These are phyloP conservation scores for Heliconius cydno DNA, from an alignment of 2,888 invertebrate species.

Conservation along the genomic window DNA sequence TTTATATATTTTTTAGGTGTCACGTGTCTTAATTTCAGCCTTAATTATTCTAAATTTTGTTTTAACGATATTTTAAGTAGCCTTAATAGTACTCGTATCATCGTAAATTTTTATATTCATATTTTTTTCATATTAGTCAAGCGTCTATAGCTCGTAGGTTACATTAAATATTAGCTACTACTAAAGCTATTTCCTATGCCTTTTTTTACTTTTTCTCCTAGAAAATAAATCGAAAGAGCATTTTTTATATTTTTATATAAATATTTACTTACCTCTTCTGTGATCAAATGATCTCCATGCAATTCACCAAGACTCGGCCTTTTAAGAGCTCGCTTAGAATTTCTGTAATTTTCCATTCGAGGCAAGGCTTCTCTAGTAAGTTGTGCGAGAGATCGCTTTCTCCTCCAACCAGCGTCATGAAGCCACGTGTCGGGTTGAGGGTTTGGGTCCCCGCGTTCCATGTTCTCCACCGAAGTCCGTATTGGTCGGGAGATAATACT, in stretches of 20 bases:
- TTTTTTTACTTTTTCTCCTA: too few species aligned
- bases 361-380: conserved; percentile 91
- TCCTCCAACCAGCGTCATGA: conserved; percentile 75
- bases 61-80: conserved; percentile 62
- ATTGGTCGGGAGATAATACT: conserved; percentile 74
- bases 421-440: conserved; percentile 73
- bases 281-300: conserved; percentile 85
- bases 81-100: conserved; percentile 1
- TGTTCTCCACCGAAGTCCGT: conserved; percentile 66
- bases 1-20: conserved; percentile 2
- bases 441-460: conserved; percentile 60
- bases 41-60: conserved; percentile 33
- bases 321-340: conserved; percentile 89
- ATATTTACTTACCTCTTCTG: conserved; percentile 67
- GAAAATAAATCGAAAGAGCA: too few species aligned
- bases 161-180: too few species aligned
- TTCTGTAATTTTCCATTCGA: conserved; percentile 91
- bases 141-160: too few species aligned
- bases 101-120: neutral
- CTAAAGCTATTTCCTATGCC: neutral
- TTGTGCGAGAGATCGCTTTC: conserved; percentile 85
- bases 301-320: conserved; percentile 93
- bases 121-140: too few species aligned
- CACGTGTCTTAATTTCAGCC: neutral
- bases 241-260: too few species aligned